Base-by-base conservation (phyloP, 1,140 invertebrate species). In the Amphibalanus amphitrite region DNA sequence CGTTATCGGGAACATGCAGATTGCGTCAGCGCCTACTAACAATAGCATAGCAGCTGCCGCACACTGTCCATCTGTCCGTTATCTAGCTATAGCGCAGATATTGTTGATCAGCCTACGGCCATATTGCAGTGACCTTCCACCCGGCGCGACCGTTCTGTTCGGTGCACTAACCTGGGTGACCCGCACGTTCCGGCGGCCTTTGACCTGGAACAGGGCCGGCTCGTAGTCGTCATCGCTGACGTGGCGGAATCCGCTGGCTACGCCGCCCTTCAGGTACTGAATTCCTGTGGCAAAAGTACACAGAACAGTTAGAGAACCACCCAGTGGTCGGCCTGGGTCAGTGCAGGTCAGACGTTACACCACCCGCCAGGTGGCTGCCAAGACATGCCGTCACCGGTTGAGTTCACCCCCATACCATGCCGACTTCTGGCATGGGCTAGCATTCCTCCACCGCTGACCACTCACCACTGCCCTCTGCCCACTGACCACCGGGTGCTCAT, bases 11-110 rank as follows among this genome's bases (percentile, higher is more conserved):
- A n/a, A n/a, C n/a, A n/a, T n/a, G n/a, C n/a, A n/a, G n/a, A n/a
- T n/a, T n/a, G n/a, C n/a, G n/a, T n/a, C n/a, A n/a, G n/a, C n/a
- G n/a, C n/a, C n/a, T n/a, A n/a, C n/a, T n/a, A n/a, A n/a, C n/a
- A n/a, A n/a, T n/a, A n/a, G n/a, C n/a, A n/a, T n/a, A n/a, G n/a
- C 93, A 88, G 67, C 91, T 84, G 69, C 94, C 87, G 78, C 93
- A 92, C 73, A 86, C 86, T 77, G 93, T 93, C 70, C 93, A 93
- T 80, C 95, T 95, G 47, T 92, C 90, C 0, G 94, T 90, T 6
- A 90, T 87, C 75, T 91, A 84, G 73, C 93, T 92, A 25, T 92
- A 92, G 1, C 91, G 91, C 28, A 90, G n/a, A n/a, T n/a, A n/a
- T n/a, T n/a, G n/a, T n/a, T n/a, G n/a, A n/a, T n/a, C n/a, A n/a